Percentiles rank a stretch among this genome's conserved stretches.
phyloP scores from a whole-genome alignment of 2,888 invertebrate genomes.

The Geophilus truncorum region DNA sequence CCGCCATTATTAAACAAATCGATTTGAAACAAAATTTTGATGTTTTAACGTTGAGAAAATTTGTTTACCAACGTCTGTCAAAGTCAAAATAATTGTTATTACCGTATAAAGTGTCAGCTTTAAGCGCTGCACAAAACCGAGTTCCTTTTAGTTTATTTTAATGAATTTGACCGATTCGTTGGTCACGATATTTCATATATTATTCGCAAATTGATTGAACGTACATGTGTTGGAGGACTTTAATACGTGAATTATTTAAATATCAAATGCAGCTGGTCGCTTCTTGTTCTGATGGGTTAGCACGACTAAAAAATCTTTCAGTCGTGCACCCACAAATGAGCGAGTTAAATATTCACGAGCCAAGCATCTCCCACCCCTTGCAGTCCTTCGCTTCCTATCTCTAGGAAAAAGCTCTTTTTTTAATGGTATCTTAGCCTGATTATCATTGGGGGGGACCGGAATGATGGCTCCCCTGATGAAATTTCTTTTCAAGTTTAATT shows the following conservation, averaged over 20 bases:
- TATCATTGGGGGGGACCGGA: constrained; percentile 3
- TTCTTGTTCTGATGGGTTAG: neutral
- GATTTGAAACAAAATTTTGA: too few species aligned
- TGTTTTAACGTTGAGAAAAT: too few species aligned
- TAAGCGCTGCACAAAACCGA: too few species aligned
- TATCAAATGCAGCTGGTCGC: constrained; percentile 14
- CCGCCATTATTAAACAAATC: too few species aligned
- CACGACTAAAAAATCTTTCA: constrained; percentile 21
- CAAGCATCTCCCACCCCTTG: neutral
- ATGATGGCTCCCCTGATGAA: constrained; percentile 12
- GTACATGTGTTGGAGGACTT: neutral
- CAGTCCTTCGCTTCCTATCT: neutral
- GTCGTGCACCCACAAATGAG: constrained; percentile 12
- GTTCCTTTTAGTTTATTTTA: too few species aligned
- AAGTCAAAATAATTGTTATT: too few species aligned
- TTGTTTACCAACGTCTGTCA: too few species aligned
- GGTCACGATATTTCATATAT: neutral
- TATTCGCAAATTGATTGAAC: constrained; percentile 5
- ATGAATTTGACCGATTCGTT: neutral
- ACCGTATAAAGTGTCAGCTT: too few species aligned
- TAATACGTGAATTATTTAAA: constrained; percentile 18
- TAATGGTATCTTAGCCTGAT: neutral
- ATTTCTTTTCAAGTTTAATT: neutral
- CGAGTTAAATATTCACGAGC: constrained; percentile 19
- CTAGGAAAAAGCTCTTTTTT: neutral